Base-by-base conservation (phyloP, 1,140 invertebrate genomes). In the Gyrodactylus salaris region DNA sequence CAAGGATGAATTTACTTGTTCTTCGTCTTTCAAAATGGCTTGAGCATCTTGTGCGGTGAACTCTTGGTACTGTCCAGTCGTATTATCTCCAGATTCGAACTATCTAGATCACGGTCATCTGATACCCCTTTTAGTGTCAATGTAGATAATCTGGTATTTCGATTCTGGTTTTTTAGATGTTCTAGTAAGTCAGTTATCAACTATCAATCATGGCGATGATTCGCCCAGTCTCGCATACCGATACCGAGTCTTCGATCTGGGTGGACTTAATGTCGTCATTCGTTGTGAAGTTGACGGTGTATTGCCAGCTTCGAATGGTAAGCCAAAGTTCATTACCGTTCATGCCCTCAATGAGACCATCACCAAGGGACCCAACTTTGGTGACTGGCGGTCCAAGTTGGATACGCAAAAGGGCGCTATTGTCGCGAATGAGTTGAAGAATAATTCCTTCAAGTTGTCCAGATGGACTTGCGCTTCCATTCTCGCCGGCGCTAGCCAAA, bases 341-440 rank as follows among this genome's bases (percentile, higher is more conserved):
- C 97, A 97, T 82, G 91, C 93, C 0, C 84, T 99, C 0, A 99
- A 98, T 81, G 94, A 99, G 80, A 98, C 93, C 93, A 93, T 98
- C 80, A 91, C 91, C 0, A 88, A 91, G 77, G 84, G 85, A 81
- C 89, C 90, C 26, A 93, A 91, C 76, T 90, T 91, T 27, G 90
- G 98, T 19, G 94, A 98, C 78, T 99, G 94, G 94, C 85, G 94
- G 54, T 89, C 92, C 78, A 96, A 96, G 77, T 80, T 99, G 26
- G 95, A 99, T 80, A 89, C 87, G 0, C 95, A 98, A 82, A 85
- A 92, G 75, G 95, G 93, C 76, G 93, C 94, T 68, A 94, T 99
- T 25, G 82, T 99, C 21, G 95, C 94, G 25, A 97, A 96, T 78
- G 95, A 99, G 81, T 81, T 99, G 75, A 86, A 95, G 76, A 98